phyloP scores from a whole-genome alignment of 2,888 invertebrate species.

The Amphipyra berbera region DNA sequence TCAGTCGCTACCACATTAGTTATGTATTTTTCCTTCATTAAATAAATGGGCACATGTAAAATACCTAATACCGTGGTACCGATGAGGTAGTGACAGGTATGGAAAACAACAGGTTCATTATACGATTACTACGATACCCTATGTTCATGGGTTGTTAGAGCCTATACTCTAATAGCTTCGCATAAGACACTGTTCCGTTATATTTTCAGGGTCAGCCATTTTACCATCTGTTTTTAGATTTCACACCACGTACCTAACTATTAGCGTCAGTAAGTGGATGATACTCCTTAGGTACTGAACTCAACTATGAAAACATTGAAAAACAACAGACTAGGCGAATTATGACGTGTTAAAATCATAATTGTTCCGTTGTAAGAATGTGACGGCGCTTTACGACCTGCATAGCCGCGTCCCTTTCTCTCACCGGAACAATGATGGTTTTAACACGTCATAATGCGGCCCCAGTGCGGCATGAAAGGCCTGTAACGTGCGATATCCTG shows the following conservation, averaged over 20 bases:
- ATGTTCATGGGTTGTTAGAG: conserved; percentile 43
- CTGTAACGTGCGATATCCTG: background rate
- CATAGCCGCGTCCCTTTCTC: too few relatives aligned
- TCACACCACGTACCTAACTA: background rate
- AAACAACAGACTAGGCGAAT: background rate
- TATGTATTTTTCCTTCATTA: background rate
- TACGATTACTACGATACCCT: conserved; percentile 21
- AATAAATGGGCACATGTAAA: background rate
- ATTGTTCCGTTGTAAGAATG: too few relatives aligned
- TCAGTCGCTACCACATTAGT: too few relatives aligned
- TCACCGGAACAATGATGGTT: too few relatives aligned
- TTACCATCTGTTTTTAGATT: conserved; percentile 15
- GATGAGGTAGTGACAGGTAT: conserved; percentile 8
- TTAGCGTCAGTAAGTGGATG: background rate
- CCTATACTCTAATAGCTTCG: conserved; percentile 23
- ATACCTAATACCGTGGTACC: background rate
- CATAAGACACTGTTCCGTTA: conserved; percentile 36
- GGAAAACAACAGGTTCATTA: conserved; percentile 34
- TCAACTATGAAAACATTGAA: background rate
- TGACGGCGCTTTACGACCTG: too few relatives aligned
- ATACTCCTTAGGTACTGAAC: too few relatives aligned
- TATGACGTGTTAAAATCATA: too few relatives aligned
- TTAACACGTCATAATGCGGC: too few relatives aligned
- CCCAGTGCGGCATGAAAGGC: background rate
- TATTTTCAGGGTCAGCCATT: conserved; percentile 31